phyloP scores from a whole-genome alignment of 2,888 invertebrate species.

The Xestia c-nigrum region DNA sequence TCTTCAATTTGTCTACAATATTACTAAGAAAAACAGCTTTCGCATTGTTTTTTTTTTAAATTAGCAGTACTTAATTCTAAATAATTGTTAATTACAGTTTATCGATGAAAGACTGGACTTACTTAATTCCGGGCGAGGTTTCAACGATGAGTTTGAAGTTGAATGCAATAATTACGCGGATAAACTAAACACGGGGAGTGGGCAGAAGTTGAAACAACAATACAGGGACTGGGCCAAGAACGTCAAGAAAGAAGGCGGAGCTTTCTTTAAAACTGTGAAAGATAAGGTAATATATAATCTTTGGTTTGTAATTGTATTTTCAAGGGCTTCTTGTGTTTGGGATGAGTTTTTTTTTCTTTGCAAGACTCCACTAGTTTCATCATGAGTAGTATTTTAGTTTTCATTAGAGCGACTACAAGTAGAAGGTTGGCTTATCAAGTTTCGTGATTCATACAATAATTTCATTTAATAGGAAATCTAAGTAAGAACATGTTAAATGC shows the following conservation, averaged over 20 bases:
- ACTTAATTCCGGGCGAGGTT: constrained; percentile 97
- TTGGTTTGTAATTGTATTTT: constrained; percentile 13
- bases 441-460: neutral
- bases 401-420: constrained; percentile 2
- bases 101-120: constrained; percentile 98
- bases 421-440: neutral
- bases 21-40: neutral
- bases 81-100: constrained; percentile 91
- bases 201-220: constrained; percentile 88
- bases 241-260: constrained; percentile 95
- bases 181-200: constrained; percentile 86
- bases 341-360: constrained; percentile 25
- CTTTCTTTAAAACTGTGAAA: constrained; percentile 96
- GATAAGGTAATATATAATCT: constrained; percentile 92
- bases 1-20: neutral
- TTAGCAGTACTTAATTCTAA: neutral
- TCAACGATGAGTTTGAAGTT: constrained; percentile 98
- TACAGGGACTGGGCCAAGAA: constrained; percentile 94
- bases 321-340: constrained; percentile 21
- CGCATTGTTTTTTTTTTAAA: neutral
- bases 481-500: neutral
- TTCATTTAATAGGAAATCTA: neutral
- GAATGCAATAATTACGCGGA: constrained; percentile 92
- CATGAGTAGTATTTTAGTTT: constrained; percentile 15
- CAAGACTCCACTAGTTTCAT: neutral